A percentile compares a stretch with the other conserved stretches of the same genome.
phyloP scores from a whole-genome alignment of 2,888 invertebrate genomes.

The Ecdyonurus torrentis region DNA sequence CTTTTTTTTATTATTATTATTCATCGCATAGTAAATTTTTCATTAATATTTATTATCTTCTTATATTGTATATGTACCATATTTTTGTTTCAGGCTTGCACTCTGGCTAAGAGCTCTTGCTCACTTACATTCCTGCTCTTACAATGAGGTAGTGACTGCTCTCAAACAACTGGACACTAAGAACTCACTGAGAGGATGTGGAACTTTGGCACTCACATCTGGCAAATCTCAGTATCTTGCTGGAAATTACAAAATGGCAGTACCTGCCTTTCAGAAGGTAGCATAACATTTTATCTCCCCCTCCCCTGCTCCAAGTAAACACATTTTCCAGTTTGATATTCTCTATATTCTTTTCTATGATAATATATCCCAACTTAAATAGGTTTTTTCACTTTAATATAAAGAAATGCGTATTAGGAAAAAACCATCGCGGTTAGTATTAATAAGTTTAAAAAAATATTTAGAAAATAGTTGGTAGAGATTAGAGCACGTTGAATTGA shows the following conservation, averaged over 20 bases:
- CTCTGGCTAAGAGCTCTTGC: conserved; percentile 32
- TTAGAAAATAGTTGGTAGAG: no score
- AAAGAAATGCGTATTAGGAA: no score
- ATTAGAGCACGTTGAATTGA: no score
- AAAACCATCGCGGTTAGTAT: no score
- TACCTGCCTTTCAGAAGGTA: conserved; percentile 30
- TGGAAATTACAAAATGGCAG: conserved; percentile 49
- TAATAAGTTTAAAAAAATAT: no score
- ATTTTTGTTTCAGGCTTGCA: conserved; percentile 27
- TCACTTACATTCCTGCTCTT: conserved; percentile 47
- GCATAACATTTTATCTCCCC: no score
- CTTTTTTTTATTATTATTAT: not conserved
- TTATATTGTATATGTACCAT: not conserved
- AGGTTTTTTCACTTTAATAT: no score
- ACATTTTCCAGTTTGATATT: no score
- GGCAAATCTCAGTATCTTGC: conserved; percentile 56
- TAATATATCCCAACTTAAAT: no score
- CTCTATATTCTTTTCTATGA: no score
- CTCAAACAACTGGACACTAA: conserved; percentile 48
- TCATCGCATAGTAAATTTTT: not conserved
- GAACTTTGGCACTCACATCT: conserved; percentile 44
- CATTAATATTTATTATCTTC: not conserved
- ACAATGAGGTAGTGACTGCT: conserved; percentile 44
- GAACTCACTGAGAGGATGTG: conserved; percentile 46
- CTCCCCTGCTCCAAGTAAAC: no score